Conservation (phyloP, 2,797 vertebrate species). For the Mormyrus proboscirostris region DNA sequence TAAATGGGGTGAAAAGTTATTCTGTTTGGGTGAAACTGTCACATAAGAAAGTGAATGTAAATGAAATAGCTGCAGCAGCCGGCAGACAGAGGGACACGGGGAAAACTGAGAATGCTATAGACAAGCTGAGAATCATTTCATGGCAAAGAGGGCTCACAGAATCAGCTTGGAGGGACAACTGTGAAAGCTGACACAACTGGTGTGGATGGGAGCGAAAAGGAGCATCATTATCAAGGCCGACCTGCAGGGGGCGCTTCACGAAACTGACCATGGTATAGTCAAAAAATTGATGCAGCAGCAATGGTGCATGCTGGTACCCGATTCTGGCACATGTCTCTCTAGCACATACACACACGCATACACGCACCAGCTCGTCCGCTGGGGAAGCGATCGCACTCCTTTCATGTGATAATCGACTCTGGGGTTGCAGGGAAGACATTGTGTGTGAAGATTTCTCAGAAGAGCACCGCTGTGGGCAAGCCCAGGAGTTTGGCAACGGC, state of each 20-base stretch:
- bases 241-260: background rate
- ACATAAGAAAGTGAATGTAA: background rate
- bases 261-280: background rate
- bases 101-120: background rate
- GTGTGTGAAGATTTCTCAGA: background rate
- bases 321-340: background rate
- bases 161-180: background rate
- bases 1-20: background rate
- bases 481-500: background rate
- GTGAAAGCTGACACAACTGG: background rate
- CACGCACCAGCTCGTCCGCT: background rate
- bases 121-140: background rate
- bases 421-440: background rate
- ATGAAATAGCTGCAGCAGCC: background rate
- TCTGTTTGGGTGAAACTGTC: background rate
- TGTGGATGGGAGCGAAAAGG: background rate
- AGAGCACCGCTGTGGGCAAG: background rate
- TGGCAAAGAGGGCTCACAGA: background rate
- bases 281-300: background rate
- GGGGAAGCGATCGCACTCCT: background rate
- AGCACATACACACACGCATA: background rate
- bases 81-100: background rate
- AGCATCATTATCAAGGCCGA: background rate
- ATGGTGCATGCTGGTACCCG: background rate
- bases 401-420: slow-evolving; percentile 5